Conservation (phyloP, 1,140 invertebrate genomes). For the Pomacea maculata region DNA sequence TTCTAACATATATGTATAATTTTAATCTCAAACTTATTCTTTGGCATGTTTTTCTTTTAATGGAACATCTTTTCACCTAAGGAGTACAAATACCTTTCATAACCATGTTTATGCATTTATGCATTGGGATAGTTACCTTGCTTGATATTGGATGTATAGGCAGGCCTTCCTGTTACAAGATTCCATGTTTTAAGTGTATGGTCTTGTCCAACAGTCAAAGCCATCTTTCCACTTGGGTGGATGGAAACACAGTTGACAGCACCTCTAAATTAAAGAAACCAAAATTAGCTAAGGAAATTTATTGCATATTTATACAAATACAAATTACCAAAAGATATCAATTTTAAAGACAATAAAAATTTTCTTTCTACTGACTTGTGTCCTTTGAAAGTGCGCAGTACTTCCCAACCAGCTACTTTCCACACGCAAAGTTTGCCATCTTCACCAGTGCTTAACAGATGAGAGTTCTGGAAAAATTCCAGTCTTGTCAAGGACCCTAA, state of each 20-base stretch:
- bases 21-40: too few relatives aligned
- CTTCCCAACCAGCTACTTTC: constrained; percentile 83
- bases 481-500: constrained; percentile 51
- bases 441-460: constrained; percentile 83
- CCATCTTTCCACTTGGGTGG: constrained; percentile 89
- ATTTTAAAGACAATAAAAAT: not conserved
- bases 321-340: not conserved
- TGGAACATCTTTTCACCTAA: not conserved
- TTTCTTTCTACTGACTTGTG: constrained; percentile 61
- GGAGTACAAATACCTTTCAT: not conserved
- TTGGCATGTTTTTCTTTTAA: not conserved
- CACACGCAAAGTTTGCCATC: constrained; percentile 86
- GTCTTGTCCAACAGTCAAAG: constrained; percentile 86
- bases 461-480: constrained; percentile 78
- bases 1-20: not conserved
- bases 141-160: constrained; percentile 86
- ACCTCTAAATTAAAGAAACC: constrained; percentile 69
- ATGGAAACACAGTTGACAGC: constrained; percentile 67
- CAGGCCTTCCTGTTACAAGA: constrained; percentile 86
- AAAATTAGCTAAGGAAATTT: not conserved
- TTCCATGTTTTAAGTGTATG: constrained; percentile 91
- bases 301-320: not conserved
- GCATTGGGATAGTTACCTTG: constrained; percentile 43
- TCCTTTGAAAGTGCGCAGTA: constrained; percentile 63
- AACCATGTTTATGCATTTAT: not conserved